phyloP scores from a whole-genome alignment of 2,113 vertebrate species.

The Esox niger region DNA sequence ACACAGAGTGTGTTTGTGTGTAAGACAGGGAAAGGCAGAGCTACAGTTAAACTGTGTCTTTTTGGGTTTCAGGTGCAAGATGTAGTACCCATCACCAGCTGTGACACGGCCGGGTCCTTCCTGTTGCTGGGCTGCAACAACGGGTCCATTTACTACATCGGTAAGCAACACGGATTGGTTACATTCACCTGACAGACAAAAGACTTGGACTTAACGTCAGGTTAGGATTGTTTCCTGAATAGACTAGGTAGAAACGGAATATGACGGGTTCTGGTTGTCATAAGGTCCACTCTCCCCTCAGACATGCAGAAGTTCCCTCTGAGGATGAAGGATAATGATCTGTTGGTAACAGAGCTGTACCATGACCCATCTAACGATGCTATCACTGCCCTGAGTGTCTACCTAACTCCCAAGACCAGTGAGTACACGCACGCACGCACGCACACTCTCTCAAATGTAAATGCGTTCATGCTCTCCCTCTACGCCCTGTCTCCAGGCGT shows the following conservation, averaged over 20 bases:
- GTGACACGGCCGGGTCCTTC: slow-evolving; percentile 96
- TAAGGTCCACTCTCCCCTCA: slow-evolving; percentile 51
- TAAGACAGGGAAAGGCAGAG: slow-evolving; percentile 10
- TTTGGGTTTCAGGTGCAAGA: slow-evolving; percentile 85
- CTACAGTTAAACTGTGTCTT: too few species aligned
- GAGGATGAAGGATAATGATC: slow-evolving; percentile 97
- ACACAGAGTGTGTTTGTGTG: neutral
- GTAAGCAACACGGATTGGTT: slow-evolving; percentile 73
- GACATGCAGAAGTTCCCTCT: slow-evolving; percentile 98
- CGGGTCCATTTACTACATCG: slow-evolving; percentile 97
- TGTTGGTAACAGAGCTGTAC: slow-evolving; percentile 94
- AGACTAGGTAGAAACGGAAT: neutral
- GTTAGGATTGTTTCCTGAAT: too few species aligned
- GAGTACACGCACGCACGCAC: slow-evolving; percentile 50
- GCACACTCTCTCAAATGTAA: too few species aligned
- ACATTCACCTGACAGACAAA: too few species aligned
- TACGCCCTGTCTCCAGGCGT: slow-evolving; percentile 73
- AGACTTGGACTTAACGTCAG: too few species aligned
- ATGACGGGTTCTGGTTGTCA: too few species aligned
- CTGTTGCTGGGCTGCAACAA: slow-evolving; percentile 95
- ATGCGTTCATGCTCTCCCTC: neutral
- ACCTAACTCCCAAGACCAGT: slow-evolving; percentile 98
- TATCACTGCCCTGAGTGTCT: slow-evolving; percentile 94
- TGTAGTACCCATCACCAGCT: slow-evolving; percentile 92
- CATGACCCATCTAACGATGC: slow-evolving; percentile 96